Evolutionary conservation across 2,888 invertebrate species (phyloP).

Genomic region (Athalia rosae): DNA sequence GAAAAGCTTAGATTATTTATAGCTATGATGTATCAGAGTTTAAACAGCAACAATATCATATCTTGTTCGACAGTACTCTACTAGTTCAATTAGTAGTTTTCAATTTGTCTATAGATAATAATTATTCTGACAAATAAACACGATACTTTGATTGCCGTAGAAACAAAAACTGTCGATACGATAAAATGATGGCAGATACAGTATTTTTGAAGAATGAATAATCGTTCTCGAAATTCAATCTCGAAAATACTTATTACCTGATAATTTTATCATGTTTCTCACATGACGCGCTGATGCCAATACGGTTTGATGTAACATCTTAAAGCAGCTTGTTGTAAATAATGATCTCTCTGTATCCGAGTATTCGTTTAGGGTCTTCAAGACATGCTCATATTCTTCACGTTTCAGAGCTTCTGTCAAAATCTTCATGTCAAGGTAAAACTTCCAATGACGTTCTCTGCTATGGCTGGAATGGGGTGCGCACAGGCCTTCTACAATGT

Average conservation of each 20-base stretch:
- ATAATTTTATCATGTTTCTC: constrained; percentile 55
- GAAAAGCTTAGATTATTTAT: not conserved
- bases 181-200: no score
- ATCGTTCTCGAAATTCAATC: no score
- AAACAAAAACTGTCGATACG: no score
- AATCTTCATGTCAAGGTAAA: constrained; percentile 55
- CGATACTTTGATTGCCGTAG: no score
- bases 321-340: constrained; percentile 56
- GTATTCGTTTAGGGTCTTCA: constrained; percentile 54
- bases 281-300: constrained; percentile 57
- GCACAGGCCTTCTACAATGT: constrained; percentile 54
- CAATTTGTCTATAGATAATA: no score
- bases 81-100: no score
- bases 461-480: constrained; percentile 49
- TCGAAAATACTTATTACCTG: constrained; percentile 59
- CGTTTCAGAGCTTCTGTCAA: constrained; percentile 57
- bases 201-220: no score
- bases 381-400: constrained; percentile 59
- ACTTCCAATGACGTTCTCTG: constrained; percentile 57
- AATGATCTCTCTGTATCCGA: constrained; percentile 43
- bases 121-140: no score
- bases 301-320: constrained; percentile 59
- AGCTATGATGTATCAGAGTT: not conserved
- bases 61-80: not conserved
- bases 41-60: not conserved